Base-by-base conservation (phyloP, 2,797 vertebrate genomes). In the Parauchenoglanis punctatus region DNA sequence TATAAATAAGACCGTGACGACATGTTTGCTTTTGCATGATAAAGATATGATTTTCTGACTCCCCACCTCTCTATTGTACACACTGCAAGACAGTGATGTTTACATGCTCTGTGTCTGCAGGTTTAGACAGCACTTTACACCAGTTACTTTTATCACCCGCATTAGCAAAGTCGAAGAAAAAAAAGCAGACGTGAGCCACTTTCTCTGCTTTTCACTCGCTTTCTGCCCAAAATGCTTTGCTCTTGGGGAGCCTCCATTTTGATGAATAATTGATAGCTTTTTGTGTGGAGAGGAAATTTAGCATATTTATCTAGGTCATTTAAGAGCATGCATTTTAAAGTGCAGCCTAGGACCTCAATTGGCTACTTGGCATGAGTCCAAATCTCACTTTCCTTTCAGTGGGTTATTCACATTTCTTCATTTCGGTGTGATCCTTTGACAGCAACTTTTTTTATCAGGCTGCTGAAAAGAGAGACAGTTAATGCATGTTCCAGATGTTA, bases 281-380 rank as follows among this genome's bases (percentile, higher is more conserved):
- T 85, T 86, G 65, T 88, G 84, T 88, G 72, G 86, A 87, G 70
- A 85, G 68, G 40, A 88, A 83, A 83, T 91, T 88, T 78, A 80
- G 87, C 86, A 86, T 84, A 90, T 86, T 84, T 91, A 91, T 89
- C 85, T 89, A 88, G 89, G 88, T 89, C 90, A 90, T 89, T 90
- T 89, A 89, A 87, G 81, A 89, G 59, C 67, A 12, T 40, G 25
- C 85, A 56, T 87, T 84, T 87, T 83, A 88, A 90, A 85, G 77
- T 81, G 54, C 87, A 83, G 83, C 86, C 82, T 56, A 87, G 82
- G 80, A 54, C 68, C 85, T 80, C 85, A 85, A 52, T 77, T 52
- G 82, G 89, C 83, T 61, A 81, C 68, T 83, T 82, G 83, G 82
- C 87, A 75, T 52, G 7, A 61, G 78, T 80, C 85, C 67, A 81